Base-by-base conservation (phyloP, 2,113 vertebrate genomes). In the Percina caprodes region DNA sequence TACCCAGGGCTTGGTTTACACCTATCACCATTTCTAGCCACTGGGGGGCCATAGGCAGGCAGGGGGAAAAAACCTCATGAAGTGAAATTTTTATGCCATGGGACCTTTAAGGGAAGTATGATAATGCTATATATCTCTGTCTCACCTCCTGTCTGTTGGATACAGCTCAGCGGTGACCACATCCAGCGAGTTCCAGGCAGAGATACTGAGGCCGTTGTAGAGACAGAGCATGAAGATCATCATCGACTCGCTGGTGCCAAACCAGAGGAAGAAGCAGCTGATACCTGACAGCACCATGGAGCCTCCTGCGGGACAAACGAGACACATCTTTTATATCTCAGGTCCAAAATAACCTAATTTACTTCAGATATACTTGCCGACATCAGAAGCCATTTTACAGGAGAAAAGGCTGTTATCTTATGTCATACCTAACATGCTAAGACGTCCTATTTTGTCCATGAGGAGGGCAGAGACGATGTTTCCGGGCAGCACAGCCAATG, bases 191-290 rank as follows among this genome's bases (percentile, higher is more conserved):
- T 99, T 99, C 98, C 98, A 99, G 0, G 98, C 98, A 0, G 98
- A 99, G 91, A 99, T 99, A 51, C 98, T 99, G 88, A 99, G 95
- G 19, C 98, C 98, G 0, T 99, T 99, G 92, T 99, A 99, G 24
- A 99, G 95, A 65, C 98, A 99, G 30, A 99, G 92, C 98, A 99
- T 99, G 70, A 97, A 98, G 81, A 99, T 99, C 98, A 99, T 99
- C 97, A 99, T 99, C 23, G 98, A 97, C 91, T 99, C 97, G 0
- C 98, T 99, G 89, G 96, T 99, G 88, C 98, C 98, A 59, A 99
- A 99, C 97, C 98, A 99, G 10, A 99, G 95, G 92, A 99, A 98
- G 92, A 99, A 99, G 85, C 98, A 99, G 89, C 98, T 99, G 91
- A 99, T 99, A 60, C 98, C 98, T 0, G 98, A 99, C 48, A 99